Evolutionary conservation across 1,140 invertebrate species (phyloP).

Genomic region (Aethina tumida): DNA sequence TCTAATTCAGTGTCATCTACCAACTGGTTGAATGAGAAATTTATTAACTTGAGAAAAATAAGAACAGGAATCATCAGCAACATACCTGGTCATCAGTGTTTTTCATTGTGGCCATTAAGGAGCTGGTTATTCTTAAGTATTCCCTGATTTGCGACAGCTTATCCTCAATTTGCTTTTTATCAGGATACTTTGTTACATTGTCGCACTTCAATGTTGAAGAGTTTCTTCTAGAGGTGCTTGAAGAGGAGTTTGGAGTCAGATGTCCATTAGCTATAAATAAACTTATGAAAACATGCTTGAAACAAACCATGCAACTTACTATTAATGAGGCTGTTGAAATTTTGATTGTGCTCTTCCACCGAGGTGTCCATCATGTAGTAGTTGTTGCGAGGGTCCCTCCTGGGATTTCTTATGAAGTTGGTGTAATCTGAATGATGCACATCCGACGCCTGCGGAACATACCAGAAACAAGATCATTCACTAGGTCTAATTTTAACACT

Average conservation of each 20-base stretch:
- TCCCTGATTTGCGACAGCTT: constrained; percentile 37
- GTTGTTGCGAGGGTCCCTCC: constrained; percentile 16
- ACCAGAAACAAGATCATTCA: constrained; percentile 13
- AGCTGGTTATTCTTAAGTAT: constrained; percentile 35
- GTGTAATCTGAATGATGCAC: constrained; percentile 12
- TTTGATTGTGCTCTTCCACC: constrained; percentile 12
- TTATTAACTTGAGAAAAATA: neutral
- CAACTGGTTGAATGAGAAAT: too few species aligned
- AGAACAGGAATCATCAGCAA: neutral
- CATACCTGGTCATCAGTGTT: constrained; percentile 35
- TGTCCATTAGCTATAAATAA: constrained; percentile 18
- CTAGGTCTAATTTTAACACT: constrained; percentile 15
- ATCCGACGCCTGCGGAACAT: constrained; percentile 4
- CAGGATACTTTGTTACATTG: constrained; percentile 35
- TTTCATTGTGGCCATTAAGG: constrained; percentile 35
- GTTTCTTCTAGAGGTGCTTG: constrained; percentile 27
- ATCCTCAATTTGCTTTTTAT: constrained; percentile 35
- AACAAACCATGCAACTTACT: constrained; percentile 11
- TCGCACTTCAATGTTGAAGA: constrained; percentile 32
- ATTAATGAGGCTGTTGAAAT: constrained; percentile 2
- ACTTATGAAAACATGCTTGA: constrained; percentile 9
- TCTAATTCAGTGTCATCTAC: constrained; percentile 24
- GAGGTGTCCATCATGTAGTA: constrained; percentile 19
- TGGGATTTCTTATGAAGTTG: constrained; percentile 16
- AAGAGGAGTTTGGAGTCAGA: constrained; percentile 20